Conservation (phyloP, 2,113 vertebrate species). For the Tauraco erythrolophus region DNA sequence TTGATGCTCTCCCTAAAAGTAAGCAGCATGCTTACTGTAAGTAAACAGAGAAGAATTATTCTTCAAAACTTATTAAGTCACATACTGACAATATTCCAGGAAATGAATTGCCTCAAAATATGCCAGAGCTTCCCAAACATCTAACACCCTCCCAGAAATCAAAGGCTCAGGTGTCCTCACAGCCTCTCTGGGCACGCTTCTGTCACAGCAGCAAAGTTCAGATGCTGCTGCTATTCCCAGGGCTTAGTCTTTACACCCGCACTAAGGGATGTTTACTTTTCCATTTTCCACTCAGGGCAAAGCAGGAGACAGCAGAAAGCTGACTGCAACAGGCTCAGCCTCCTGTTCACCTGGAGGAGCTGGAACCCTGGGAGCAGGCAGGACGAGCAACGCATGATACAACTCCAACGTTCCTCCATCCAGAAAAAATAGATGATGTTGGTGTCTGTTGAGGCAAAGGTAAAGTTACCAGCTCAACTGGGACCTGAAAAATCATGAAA, state of each 20-base stretch:
- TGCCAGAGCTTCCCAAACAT: not conserved
- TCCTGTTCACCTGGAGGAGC: not conserved
- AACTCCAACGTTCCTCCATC: not conserved
- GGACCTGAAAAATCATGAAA: not conserved
- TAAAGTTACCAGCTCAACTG: not conserved
- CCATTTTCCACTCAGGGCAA: fast-evolving
- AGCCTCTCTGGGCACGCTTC: not conserved
- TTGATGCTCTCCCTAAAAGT: not conserved
- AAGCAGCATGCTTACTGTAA: not conserved
- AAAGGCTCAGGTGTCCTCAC: not conserved
- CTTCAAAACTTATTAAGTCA: not conserved
- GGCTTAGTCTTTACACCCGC: not conserved
- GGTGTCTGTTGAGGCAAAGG: not conserved
- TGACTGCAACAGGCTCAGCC: not conserved
- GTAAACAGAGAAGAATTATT: not conserved
- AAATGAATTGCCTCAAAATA: not conserved
- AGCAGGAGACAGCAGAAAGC: not conserved
- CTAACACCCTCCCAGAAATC: not conserved
- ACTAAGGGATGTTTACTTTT: not conserved
- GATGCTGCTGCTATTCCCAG: not conserved
- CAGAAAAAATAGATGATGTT: not conserved
- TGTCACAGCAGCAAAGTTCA: not conserved
- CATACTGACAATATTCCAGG: not conserved
- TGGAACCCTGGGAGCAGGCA: fast-evolving
- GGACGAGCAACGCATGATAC: fast-evolving